Conservation (phyloP, 1,140 invertebrate species). For the Microvelia longipes region DNA sequence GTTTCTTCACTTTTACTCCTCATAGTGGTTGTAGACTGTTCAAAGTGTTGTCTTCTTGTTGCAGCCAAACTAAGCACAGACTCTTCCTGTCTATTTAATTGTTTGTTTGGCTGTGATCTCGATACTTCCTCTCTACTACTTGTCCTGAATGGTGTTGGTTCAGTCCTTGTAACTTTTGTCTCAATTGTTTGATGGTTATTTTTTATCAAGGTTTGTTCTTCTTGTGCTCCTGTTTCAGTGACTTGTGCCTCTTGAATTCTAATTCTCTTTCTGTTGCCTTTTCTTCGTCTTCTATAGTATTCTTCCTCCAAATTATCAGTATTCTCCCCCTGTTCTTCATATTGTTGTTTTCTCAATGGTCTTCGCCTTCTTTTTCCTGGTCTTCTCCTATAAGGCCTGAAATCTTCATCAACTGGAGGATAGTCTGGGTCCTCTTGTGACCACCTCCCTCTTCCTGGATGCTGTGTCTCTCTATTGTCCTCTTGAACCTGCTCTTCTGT, state of each 20-base stretch:
- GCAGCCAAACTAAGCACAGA: neutral
- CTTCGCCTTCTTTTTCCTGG: slow-evolving; percentile 30
- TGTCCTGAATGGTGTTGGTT: no score
- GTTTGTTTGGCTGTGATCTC: neutral
- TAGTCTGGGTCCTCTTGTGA: slow-evolving; percentile 10
- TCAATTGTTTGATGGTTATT: neutral
- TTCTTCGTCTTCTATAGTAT: slow-evolving; percentile 15
- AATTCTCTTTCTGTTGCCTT: slow-evolving; percentile 14
- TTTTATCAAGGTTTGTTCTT: neutral
- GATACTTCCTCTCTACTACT: no score
- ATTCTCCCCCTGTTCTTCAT: slow-evolving; percentile 9
- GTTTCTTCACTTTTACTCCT: neutral
- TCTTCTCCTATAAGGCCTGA: slow-evolving; percentile 25
- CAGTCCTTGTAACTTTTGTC: neutral
- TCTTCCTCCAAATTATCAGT: slow-evolving; percentile 6
- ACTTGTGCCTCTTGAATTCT: slow-evolving; percentile 1
- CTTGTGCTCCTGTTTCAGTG: neutral
- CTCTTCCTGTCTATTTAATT: neutral
- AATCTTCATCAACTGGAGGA: slow-evolving; percentile 16
- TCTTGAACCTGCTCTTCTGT: neutral
- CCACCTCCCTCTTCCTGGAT: neutral
- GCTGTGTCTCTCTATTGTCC: slow-evolving; percentile 18
- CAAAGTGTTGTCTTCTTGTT: neutral
- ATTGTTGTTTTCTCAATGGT: slow-evolving; percentile 13
- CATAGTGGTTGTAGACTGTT: neutral